These are phyloP conservation scores for Euproctis similis DNA, from an alignment of 2,888 invertebrate species.

Conservation along the genomic window DNA sequence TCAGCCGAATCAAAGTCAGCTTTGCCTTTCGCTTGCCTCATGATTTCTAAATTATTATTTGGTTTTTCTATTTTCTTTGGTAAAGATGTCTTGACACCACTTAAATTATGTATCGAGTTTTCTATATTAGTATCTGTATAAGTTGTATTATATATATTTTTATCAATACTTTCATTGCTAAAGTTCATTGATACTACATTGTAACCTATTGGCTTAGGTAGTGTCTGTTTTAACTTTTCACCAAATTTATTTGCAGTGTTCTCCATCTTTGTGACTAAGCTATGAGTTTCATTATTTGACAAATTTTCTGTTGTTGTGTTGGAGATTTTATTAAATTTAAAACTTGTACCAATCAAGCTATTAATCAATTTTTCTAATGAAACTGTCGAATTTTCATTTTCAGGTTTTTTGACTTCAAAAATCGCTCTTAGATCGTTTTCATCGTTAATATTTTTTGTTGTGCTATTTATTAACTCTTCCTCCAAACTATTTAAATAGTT, in stretches of 20 bases:
- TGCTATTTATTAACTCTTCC: constrained; percentile 34
- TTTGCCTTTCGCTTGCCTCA: constrained; percentile 25
- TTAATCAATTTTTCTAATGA: constrained; percentile 48
- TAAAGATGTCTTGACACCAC: constrained; percentile 37
- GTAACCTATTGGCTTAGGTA: too few species aligned
- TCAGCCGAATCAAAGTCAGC: constrained; percentile 3
- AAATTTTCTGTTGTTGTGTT: too few species aligned
- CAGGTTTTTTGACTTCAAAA: constrained; percentile 27
- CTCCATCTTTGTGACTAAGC: background rate
- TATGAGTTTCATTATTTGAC: constrained; percentile 1
- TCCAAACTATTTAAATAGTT: too few species aligned
- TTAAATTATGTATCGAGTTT: constrained; percentile 22
- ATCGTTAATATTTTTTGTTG: constrained; percentile 9
- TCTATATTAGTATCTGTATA: background rate
- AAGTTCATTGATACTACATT: constrained; percentile 25
- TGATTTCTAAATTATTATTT: constrained; percentile 45
- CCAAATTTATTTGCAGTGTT: background rate
- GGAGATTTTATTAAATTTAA: constrained; percentile 22
- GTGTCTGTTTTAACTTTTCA: background rate
- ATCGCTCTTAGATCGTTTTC: constrained; percentile 23
- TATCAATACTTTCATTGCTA: constrained; percentile 28
- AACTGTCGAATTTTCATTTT: constrained; percentile 27
- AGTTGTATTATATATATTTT: constrained; percentile 23
- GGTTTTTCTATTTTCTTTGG: constrained; percentile 46
- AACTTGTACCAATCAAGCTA: constrained; percentile 40